Evolutionary conservation across 2,888 invertebrate species (phyloP), one percentile per base, ranked within the genome.

Genomic region (Taphrorychus bicolor): DNA sequence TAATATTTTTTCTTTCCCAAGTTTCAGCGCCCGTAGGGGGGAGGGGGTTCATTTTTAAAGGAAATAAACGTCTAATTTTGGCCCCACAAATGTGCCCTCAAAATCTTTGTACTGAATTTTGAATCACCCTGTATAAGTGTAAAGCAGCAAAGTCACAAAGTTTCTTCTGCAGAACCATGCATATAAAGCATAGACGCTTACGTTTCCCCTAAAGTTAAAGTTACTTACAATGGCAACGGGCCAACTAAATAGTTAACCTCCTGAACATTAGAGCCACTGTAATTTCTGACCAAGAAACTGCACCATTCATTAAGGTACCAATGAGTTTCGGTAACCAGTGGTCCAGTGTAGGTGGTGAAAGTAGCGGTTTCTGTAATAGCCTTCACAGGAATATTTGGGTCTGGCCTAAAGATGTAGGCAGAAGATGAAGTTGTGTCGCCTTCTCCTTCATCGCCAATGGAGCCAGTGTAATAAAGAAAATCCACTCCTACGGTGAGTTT

Each of bases 391-490:
- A 65, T 70, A 18, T 61, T 23, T 0, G 65, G 65, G 53, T 65
- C 59, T 0, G 93, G 93, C 52, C 93, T 84, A 80, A 94, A 93
- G 32, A 96, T 91, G 76, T 98, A 98, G 0, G 97, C 97, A 0
- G 97, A 97, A 0, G 96, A 96, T 0, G 94, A 88, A 59, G 93
- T 84, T 71, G 87, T 86, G 0, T 80, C 76, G 1, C 1, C 23
- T 9, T 49, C 11, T 16, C 32, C 17, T 75, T 93, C 93, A 76
- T 92, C 84, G 0, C 94, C 94, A 1, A 81, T 80, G 41, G 85
- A 86, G 0, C 88, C 92, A 18, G 86, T 83, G 76, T 96, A 97
- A 77, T 89, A 95, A 17, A 87, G 84, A 76, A 92, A 59, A 11
- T 17, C 22, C 9, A 32, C 32, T 7, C 1, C 57, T 41, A 57